Evolutionary conservation across 2,888 invertebrate species (phyloP).

Genomic region (Pseudococcus viburni): DNA sequence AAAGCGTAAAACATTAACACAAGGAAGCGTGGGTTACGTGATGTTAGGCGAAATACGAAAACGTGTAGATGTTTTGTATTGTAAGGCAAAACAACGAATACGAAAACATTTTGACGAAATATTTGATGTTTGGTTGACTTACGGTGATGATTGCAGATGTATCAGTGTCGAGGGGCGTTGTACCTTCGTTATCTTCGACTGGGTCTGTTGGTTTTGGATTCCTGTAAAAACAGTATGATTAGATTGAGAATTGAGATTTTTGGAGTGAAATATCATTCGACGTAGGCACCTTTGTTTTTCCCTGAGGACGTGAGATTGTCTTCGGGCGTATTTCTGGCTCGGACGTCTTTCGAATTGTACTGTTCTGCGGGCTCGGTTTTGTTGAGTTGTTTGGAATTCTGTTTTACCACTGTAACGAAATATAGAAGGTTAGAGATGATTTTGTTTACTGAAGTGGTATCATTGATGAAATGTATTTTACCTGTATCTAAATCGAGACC

Average conservation of each 20-base stretch:
- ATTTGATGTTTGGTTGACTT: not conserved
- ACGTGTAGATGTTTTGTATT: not conserved
- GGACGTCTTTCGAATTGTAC: conserved; percentile 97
- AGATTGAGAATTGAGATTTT: not conserved
- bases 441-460: not conserved
- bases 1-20: conserved; percentile 54
- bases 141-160: conserved; percentile 52
- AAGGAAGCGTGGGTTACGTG: conserved; percentile 15
- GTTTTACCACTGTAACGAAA: conserved; percentile 85
- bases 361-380: conserved; percentile 89
- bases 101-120: not conserved
- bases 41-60: conserved; percentile 2
- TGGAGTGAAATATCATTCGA: not conserved
- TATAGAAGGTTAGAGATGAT: not conserved
- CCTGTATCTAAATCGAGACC: conserved; percentile 93
- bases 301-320: conserved; percentile 89
- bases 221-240: not conserved
- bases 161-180: conserved; percentile 15
- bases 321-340: conserved; percentile 94
- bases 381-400: conserved; percentile 96
- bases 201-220: not conserved
- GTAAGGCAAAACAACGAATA: not conserved
- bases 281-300: conserved; percentile 79
- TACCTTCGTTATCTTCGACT: not conserved
- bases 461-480: conserved; percentile 69